Base-by-base conservation (phyloP, 2,797 vertebrate species). In the Sebastes hubbsi region DNA sequence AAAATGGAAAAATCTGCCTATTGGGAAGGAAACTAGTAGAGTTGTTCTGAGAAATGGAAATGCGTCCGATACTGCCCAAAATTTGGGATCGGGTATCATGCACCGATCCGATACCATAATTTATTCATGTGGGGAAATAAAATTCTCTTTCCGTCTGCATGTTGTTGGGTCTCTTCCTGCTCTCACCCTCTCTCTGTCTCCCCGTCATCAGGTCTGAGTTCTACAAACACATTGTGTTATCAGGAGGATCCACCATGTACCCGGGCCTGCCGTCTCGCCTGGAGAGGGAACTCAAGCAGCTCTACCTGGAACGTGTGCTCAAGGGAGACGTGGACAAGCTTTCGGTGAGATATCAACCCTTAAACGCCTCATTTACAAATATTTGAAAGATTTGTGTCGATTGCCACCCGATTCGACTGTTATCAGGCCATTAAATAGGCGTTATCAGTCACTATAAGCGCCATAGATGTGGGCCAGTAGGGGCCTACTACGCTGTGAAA, bases 291-390 rank as follows among this genome's bases (percentile, higher is more conserved):
- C 97, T 99, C 27, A 99, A 99, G 78, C 99, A 99, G 94, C 97
- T 99, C 52, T 99, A 99, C 92, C 94, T 99, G 92, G 99, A 99
- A 90, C 95, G 99, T 29, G 98, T 99, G 80, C 96, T 99, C 67
- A 99, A 99, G 88, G 99, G 98, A 83, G 98, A 99, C 1, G 98
- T 99, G 86, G 99, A 99, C 88, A 99, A 99, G 78, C 97, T 99
- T 77, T 99, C 99, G 91, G 98, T 99, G 92, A 96, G 96, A 83
- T 16, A 55, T 32, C 2, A 5, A 8, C 6, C 16, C 22, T n/a
- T 16, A 6, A 24, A 42, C 16, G 2, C 58, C 36, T 75, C 32
- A 6, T n/a, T 55, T 63, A 1, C 13, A 34, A 4, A 52, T 5
- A 1, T 46, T 16, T 42, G 14, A 42, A 42, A 42, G 6, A 3